phyloP scores from a whole-genome alignment of 2,888 invertebrate species.

The Rhynchonema sp. region DNA sequence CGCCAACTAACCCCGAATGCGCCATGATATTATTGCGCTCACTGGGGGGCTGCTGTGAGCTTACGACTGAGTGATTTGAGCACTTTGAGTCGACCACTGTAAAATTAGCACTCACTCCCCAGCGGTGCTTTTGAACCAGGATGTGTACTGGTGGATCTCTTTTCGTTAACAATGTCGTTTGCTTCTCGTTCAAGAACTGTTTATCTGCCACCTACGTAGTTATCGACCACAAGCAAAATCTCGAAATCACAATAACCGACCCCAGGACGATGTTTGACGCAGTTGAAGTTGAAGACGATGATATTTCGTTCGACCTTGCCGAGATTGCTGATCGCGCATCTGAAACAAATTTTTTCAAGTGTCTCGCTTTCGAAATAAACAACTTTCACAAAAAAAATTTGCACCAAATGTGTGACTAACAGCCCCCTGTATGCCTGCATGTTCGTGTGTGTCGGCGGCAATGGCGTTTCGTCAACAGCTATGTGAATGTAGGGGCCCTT shows the following conservation, averaged over 20 bases:
- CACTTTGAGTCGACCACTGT: too few species aligned
- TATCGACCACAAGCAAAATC: too few species aligned
- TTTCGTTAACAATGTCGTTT: too few species aligned
- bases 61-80: too few species aligned
- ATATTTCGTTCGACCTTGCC: background rate
- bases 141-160: too few species aligned
- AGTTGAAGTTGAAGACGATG: background rate
- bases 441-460: background rate
- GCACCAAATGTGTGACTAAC: background rate
- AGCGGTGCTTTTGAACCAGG: too few species aligned
- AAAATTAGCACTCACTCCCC: too few species aligned
- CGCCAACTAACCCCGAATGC: too few species aligned
- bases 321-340: background rate
- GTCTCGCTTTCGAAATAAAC: background rate
- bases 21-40: too few species aligned
- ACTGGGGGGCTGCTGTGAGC: too few species aligned
- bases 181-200: too few species aligned
- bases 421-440: background rate
- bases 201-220: too few species aligned
- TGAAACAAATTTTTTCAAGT: background rate
- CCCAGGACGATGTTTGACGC: background rate
- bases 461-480: background rate
- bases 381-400: background rate
- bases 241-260: background rate
- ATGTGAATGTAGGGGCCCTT: background rate